phyloP scores from a whole-genome alignment of 2,113 vertebrate species.

The Grammatotria lemairii region DNA sequence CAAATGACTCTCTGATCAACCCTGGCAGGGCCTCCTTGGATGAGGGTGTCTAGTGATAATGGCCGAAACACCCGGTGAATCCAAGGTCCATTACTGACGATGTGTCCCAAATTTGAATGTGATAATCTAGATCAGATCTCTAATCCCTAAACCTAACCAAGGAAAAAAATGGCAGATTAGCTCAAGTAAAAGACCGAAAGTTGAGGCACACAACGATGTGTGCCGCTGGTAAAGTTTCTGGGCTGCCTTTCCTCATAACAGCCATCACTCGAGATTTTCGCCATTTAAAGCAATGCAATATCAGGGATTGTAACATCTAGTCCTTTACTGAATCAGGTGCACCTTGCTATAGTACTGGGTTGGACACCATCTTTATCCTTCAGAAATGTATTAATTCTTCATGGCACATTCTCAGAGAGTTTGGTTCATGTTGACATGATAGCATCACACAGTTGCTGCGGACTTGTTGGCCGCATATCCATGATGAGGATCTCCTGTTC shows the following conservation, averaged over 20 bases:
- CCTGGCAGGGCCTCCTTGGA: neutral
- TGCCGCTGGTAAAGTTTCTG: neutral
- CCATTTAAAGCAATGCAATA: neutral
- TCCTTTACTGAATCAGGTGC: neutral
- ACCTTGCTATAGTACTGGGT: neutral
- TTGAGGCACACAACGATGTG: neutral
- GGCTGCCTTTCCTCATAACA: neutral
- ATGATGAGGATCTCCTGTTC: neutral
- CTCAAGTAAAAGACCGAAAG: accelerated
- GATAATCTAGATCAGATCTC: neutral
- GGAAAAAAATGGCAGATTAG: neutral
- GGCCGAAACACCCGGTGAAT: accelerated
- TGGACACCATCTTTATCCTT: neutral
- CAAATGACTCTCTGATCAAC: neutral
- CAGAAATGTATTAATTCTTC: accelerated
- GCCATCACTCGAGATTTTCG: neutral
- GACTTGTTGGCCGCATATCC: neutral
- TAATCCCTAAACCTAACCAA: neutral
- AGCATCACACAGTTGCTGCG: neutral
- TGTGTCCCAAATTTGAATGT: neutral
- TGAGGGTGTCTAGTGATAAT: neutral
- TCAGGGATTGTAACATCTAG: neutral
- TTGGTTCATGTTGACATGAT: neutral
- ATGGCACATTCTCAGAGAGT: neutral
- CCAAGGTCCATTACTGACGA: neutral